Evolutionary conservation across 2,113 vertebrate species (phyloP).

Genomic region (Calidris pugnax): DNA sequence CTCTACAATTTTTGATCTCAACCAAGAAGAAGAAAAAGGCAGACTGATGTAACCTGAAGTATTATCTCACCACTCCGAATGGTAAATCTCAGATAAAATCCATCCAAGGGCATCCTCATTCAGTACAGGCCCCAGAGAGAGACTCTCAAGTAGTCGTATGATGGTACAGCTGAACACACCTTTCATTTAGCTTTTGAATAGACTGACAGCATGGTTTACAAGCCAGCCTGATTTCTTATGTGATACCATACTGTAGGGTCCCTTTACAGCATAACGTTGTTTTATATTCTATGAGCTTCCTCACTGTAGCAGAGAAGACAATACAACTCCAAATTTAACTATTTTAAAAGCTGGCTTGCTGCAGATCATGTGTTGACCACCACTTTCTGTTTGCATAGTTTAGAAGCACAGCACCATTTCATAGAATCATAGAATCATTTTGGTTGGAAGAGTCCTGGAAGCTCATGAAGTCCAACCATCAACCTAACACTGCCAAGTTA

Average conservation of each 20-base stretch:
- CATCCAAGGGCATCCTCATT: neutral
- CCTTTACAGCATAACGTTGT: neutral
- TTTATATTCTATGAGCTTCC: neutral
- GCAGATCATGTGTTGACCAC: neutral
- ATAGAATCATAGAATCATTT: neutral
- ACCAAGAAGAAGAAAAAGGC: neutral
- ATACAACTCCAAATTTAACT: neutral
- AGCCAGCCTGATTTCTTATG: neutral
- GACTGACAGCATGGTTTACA: neutral
- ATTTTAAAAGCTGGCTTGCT: neutral
- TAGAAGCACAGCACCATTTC: neutral
- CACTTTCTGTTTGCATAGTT: neutral
- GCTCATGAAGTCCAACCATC: neutral
- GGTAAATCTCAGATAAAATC: neutral
- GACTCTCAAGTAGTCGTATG: neutral
- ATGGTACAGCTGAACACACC: neutral
- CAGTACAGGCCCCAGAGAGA: neutral
- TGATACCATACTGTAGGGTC: neutral
- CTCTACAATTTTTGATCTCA: neutral
- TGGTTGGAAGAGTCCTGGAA: neutral
- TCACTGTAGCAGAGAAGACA: neutral
- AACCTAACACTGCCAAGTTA: too few species aligned
- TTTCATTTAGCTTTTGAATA: neutral
- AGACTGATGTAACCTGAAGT: neutral
- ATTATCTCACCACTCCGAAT: neutral